Base-by-base conservation (phyloP, 92 coral and sea anemone species). In the Porites divaricata region DNA sequence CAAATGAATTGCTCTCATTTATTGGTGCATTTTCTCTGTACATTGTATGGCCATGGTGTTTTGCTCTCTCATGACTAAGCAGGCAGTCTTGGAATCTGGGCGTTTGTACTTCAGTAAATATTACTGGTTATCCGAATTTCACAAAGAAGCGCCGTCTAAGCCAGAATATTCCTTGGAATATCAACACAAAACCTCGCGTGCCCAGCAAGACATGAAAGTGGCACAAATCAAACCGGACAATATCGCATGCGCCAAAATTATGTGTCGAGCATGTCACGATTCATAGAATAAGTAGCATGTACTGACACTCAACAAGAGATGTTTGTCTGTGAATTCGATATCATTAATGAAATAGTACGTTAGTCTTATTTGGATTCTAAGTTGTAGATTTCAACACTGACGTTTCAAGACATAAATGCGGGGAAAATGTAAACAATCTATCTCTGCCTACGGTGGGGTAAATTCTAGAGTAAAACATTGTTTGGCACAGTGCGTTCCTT, bases 141-240 rank as follows among this genome's bases (percentile, higher is more conserved):
- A 20, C 57, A 50, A 49, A 71, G 25, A 48, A 71, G 57, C 75
- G 64, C 58, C 21, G 6, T 6, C 28, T 13, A 23, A 24, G 13
- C 84, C 70, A 56, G 85, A 80, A 80, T 41, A 75, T 80, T 80
- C 85, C 67, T 41, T 51, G 74, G 35, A 65, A n/a, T 25, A n/a
- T 21, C 81, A 15, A 21, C 53, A 13, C 25, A 2, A 20, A 28
- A 24, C 6, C 57, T 80, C 57, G 76, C 56, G 28, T 56, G 35
- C 53, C 26, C 12, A 1, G 35, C 10, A 68, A 20, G 13, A 51
- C 11, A 41, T 0, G 24, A 69, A 28, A 24, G 59, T 11, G 59
- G 22, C 26, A 26, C 1, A 67, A 66, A 21, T 11, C 48, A 16
- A 63, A 7, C 9, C 19, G 12, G 11, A 14, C 72, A 67, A 54